Evolutionary conservation across 2,113 vertebrate genomes (phyloP), one percentile per base, ranked within the genome.

Genomic region (Lepus timidus): DNA sequence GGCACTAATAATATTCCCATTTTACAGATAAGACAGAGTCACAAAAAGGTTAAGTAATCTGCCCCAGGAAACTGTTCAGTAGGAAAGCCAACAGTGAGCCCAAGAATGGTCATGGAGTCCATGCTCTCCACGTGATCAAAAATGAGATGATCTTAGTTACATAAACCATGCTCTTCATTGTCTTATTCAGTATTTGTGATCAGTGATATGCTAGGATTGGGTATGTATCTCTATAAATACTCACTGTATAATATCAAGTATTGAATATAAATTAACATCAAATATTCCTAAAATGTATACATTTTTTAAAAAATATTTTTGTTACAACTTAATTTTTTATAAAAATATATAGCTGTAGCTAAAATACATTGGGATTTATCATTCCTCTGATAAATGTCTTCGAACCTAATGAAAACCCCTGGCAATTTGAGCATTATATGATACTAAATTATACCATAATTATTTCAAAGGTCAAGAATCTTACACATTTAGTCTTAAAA

Each of bases 381-480:
- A 86, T 71, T 91, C 11, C 27, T 85, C 65, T 51, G 11, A 51
- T 88, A 95, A 85, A 13, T 88, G 29, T 79, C 71, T 92, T 76
- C 31, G 68, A 58, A 29, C 64, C 51, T 96, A 96, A 96, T 93
- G 84, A 96, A 96, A 95, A 91, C 84, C 73, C 84, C 92, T 89
- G 76, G 93, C 81, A 96, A 97, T 96, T 82, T 96, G 91, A 94
- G 96, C 96, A 93, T 89, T 93, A 84, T 73, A 95, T 62, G 90
- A 95, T 73, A 92, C 75, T 86, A 96, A 96, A 95, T 96, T 94
- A 96, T 81, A 91, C 36, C 93, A 87, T 75, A 96, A 97, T 97
- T 96, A 97, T 93, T 97, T 97, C 87, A 96, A 96, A 97, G 95
- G 93, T 97, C 87, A 97, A 97, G 95, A 96, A 94, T 97, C 76